phyloP scores from a whole-genome alignment of 2,797 vertebrate species.

The Phalloptychus januarius region DNA sequence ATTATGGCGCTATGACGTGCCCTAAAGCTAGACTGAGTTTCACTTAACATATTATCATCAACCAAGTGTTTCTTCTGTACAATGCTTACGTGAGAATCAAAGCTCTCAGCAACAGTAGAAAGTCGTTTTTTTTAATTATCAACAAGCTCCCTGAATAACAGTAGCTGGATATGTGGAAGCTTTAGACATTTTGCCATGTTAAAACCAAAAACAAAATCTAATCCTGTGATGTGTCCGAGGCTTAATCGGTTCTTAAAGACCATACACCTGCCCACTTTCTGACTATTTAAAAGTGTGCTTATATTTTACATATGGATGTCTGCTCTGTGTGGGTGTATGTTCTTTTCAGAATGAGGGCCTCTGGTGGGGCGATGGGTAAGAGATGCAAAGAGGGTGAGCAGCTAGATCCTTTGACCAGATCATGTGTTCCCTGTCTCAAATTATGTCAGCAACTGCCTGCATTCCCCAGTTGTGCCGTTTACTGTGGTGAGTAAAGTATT shows the following conservation, averaged over 20 bases:
- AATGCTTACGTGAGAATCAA: background rate
- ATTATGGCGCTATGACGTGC: no score
- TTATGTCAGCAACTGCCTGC: constrained; percentile 32
- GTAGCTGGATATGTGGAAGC: background rate
- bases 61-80: background rate
- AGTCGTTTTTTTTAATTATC: background rate
- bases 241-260: background rate
- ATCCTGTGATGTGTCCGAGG: background rate
- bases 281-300: background rate
- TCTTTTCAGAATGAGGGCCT: constrained; percentile 18
- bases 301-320: background rate
- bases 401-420: constrained; percentile 53
- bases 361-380: constrained; percentile 48
- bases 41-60: no score
- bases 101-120: background rate
- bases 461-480: constrained; percentile 44
- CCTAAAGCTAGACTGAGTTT: no score
- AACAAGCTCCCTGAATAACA: background rate
- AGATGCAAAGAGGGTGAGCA: constrained; percentile 47
- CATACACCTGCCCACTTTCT: background rate
- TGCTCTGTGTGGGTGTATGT: constrained; percentile 11
- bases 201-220: background rate
- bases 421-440: constrained; percentile 55
- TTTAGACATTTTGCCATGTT: background rate
- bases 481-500: constrained; percentile 65